These are phyloP conservation scores for Ceratitis capitata DNA, from an alignment of 1,140 invertebrate species.

Conservation along the genomic window DNA sequence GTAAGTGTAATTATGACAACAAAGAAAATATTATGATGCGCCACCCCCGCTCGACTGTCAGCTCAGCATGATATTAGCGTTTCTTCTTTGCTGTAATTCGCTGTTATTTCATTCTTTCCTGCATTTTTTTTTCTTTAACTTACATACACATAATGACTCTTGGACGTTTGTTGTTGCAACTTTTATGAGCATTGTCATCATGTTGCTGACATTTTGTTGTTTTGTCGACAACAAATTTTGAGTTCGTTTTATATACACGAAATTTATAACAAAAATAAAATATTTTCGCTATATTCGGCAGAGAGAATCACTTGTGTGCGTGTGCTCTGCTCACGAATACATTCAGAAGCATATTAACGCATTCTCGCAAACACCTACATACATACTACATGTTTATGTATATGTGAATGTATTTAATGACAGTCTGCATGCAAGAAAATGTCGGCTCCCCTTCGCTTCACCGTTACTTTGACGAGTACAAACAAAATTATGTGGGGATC, in stretches of 20 bases:
- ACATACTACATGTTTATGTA: too few relatives aligned
- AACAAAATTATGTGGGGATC: background rate
- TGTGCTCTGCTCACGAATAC: too few relatives aligned
- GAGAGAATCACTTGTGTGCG: background rate
- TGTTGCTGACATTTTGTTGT: background rate
- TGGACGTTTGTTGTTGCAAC: conserved; percentile 2
- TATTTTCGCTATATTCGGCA: background rate
- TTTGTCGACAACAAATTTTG: background rate
- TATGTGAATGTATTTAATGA: background rate
- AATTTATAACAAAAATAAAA: background rate
- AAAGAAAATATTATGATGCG: background rate
- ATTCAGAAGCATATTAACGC: too few relatives aligned
- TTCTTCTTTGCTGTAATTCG: background rate
- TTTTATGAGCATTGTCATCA: background rate
- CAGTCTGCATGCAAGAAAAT: background rate
- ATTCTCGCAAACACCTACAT: background rate
- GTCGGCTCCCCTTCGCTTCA: background rate
- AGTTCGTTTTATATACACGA: background rate
- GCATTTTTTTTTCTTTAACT: background rate
- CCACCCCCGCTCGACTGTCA: background rate
- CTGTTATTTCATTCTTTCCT: background rate
- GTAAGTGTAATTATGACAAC: background rate
- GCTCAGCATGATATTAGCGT: background rate
- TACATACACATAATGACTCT: background rate
- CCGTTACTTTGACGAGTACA: background rate